Evolutionary conservation across 2,113 vertebrate species (phyloP).

Genomic region (Mystacornis crossleyi): DNA sequence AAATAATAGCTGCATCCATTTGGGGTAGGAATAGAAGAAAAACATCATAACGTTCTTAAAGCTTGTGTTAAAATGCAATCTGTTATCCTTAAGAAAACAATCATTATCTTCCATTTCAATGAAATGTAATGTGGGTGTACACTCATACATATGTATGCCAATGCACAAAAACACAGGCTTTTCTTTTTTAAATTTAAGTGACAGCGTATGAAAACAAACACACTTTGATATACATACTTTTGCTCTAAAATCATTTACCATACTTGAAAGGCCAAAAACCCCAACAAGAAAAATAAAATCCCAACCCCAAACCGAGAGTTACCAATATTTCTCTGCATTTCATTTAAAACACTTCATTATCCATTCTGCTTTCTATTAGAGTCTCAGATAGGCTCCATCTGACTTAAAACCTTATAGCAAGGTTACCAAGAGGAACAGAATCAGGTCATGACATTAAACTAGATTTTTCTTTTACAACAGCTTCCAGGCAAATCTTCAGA

Average conservation of each 20-base stretch:
- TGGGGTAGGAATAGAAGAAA: background rate
- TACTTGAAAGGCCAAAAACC: background rate
- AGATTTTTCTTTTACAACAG: background rate
- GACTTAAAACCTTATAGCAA: conserved; percentile 13
- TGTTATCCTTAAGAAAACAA: background rate
- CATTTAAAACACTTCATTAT: background rate
- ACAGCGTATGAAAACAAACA: background rate
- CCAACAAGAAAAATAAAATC: background rate
- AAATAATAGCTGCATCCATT: background rate
- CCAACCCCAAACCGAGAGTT: background rate
- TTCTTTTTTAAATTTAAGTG: background rate
- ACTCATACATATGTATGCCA: background rate
- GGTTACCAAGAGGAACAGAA: conserved; percentile 35
- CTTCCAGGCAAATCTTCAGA: conserved; percentile 40
- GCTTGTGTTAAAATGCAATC: background rate
- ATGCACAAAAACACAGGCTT: background rate
- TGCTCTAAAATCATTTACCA: background rate
- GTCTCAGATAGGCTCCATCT: background rate
- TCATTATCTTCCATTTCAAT: background rate
- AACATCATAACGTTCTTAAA: background rate
- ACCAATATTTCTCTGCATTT: background rate
- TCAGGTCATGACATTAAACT: conserved; percentile 46
- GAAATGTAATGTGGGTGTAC: background rate
- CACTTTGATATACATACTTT: background rate
- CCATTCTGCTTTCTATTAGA: background rate